phyloP scores from a whole-genome alignment of 2,113 vertebrate genomes.

The Suncus etruscus region DNA sequence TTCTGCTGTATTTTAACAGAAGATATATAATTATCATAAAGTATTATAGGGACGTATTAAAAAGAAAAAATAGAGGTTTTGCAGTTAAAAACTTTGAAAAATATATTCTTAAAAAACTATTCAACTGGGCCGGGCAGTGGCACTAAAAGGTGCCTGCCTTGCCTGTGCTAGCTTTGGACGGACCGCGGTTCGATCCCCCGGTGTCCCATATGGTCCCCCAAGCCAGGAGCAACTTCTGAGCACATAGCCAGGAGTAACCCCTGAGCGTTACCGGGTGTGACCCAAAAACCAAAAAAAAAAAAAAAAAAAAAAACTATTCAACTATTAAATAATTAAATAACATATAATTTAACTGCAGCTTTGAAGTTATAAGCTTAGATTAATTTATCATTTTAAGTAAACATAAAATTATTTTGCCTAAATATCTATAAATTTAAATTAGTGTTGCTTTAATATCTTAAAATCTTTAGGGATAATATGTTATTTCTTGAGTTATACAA shows the following conservation, averaged over 20 bases:
- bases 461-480: no score
- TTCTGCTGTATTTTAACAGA: conserved; percentile 8
- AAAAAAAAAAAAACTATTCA: not conserved
- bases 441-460: no score
- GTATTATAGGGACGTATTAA: not conserved
- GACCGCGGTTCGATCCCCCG: no score
- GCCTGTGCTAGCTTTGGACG: no score
- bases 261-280: no score
- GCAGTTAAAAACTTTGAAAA: not conserved
- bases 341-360: not conserved
- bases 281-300: no score
- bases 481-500: no score
- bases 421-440: not conserved
- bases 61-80: not conserved
- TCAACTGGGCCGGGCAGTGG: no score
- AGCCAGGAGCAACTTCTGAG: no score
- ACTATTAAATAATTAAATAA: not conserved
- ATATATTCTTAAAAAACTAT: not conserved
- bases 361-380: not conserved
- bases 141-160: no score
- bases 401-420: not conserved
- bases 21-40: not conserved
- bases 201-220: no score
- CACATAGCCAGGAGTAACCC: no score
- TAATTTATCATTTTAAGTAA: not conserved